Conservation (phyloP, 2,797 vertebrate species). For the Eleutherodactylus coqui region DNA sequence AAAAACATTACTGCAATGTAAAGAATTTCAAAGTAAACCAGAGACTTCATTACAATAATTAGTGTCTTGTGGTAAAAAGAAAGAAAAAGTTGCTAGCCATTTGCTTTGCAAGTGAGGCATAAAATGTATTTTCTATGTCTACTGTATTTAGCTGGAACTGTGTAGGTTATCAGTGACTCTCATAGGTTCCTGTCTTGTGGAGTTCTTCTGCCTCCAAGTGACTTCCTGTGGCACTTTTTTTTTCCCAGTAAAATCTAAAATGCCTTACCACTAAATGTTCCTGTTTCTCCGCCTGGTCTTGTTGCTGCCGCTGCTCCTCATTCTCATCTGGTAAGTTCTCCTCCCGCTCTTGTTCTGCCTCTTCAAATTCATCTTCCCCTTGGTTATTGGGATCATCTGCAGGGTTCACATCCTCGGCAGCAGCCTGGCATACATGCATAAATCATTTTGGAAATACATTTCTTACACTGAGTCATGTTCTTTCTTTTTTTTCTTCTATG, state of each 20-base stretch:
- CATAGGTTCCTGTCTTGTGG: slow-evolving; percentile 37
- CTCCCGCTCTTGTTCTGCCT: slow-evolving; percentile 88
- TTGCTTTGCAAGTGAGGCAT: slow-evolving; percentile 57
- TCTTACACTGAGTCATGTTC: slow-evolving; percentile 1
- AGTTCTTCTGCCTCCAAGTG: slow-evolving; percentile 63
- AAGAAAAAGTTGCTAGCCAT: slow-evolving; percentile 45
- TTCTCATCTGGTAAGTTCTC: slow-evolving; percentile 80
- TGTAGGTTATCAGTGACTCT: slow-evolving; percentile 11
- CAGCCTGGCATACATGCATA: slow-evolving; percentile 75
- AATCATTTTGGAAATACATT: slow-evolving; percentile 39
- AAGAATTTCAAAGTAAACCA: slow-evolving; percentile 23
- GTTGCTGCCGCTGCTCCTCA: slow-evolving; percentile 71
- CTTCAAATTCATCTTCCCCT: slow-evolving; percentile 97
- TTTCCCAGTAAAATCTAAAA: slow-evolving; percentile 24
- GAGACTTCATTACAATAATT: slow-evolving; percentile 52
- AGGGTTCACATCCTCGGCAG: slow-evolving; percentile 86
- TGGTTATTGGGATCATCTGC: slow-evolving; percentile 98
- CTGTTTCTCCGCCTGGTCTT: slow-evolving; percentile 78
- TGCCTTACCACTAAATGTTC: slow-evolving; percentile 88
- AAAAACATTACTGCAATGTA: background rate
- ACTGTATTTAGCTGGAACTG: slow-evolving; percentile 37
- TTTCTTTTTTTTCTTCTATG: background rate
- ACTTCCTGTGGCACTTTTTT: slow-evolving; percentile 48
- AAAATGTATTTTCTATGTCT: slow-evolving; percentile 42
- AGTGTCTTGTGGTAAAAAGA: slow-evolving; percentile 35